phyloP scores from a whole-genome alignment of 2,113 vertebrate species.

The Cisticola juncidis region DNA sequence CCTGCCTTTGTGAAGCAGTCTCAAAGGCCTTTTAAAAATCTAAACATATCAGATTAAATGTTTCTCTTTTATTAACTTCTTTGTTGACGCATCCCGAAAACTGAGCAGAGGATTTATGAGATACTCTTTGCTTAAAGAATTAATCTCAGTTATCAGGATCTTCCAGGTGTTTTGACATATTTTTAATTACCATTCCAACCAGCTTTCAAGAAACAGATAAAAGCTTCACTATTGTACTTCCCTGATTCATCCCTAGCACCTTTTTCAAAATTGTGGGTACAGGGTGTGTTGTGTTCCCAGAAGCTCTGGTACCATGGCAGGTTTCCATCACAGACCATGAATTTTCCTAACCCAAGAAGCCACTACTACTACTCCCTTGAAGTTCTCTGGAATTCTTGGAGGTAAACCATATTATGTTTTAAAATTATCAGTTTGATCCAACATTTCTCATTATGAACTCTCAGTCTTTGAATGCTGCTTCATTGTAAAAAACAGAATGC shows the following conservation, averaged over 20 bases:
- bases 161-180: background rate
- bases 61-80: conserved; percentile 36
- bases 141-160: background rate
- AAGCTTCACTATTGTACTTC: background rate
- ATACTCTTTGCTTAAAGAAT: background rate
- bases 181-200: background rate
- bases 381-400: background rate
- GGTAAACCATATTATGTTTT: background rate
- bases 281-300: background rate
- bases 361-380: background rate
- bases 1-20: background rate
- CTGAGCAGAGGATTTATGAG: conserved; percentile 16
- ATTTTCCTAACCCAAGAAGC: background rate
- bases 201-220: background rate
- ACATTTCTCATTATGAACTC: background rate
- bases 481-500: background rate
- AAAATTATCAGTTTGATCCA: background rate
- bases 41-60: conserved; percentile 11
- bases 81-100: background rate
- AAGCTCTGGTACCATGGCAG: background rate
- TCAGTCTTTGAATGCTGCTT: background rate
- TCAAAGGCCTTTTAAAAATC: conserved; percentile 20
- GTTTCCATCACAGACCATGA: background rate
- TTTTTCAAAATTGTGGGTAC: background rate
- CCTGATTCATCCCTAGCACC: background rate